Evolutionary conservation across 2,113 vertebrate genomes (phyloP).

Genomic region (Centropus bengalensis): DNA sequence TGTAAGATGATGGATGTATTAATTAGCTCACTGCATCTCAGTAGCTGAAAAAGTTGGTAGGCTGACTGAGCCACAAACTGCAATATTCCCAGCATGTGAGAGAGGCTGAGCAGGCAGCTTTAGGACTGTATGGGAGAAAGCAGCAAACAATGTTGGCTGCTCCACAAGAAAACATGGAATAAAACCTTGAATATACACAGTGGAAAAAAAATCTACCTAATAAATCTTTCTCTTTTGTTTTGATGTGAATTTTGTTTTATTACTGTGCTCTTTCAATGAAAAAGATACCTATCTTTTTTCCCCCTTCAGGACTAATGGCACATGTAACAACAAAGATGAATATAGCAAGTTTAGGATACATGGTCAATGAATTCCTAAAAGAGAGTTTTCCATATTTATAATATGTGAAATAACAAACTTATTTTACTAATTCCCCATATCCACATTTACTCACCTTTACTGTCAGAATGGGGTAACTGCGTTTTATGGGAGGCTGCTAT

Average conservation of each 20-base stretch:
- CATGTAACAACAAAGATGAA: neutral
- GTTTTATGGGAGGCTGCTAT: neutral
- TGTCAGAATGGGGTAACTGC: neutral
- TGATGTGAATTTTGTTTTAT: neutral
- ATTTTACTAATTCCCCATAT: neutral
- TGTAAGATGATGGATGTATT: neutral
- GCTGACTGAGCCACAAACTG: slow-evolving; percentile 44
- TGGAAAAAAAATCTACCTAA: neutral
- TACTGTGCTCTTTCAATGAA: neutral
- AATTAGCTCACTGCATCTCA: slow-evolving; percentile 26
- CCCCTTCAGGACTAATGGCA: neutral
- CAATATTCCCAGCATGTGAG: slow-evolving; percentile 37
- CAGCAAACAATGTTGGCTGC: neutral
- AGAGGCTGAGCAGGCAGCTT: slow-evolving; percentile 9
- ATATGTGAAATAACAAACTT: neutral
- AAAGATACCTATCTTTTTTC: neutral
- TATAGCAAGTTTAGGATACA: neutral
- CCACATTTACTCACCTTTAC: neutral
- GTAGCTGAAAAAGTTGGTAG: slow-evolving; percentile 44
- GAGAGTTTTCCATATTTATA: neutral
- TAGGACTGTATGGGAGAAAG: neutral
- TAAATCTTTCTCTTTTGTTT: neutral
- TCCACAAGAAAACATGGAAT: neutral
- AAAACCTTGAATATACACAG: neutral
- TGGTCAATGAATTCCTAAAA: neutral